phyloP scores from a whole-genome alignment of 2,113 vertebrate genomes.

The Cheirogaleus medius region DNA sequence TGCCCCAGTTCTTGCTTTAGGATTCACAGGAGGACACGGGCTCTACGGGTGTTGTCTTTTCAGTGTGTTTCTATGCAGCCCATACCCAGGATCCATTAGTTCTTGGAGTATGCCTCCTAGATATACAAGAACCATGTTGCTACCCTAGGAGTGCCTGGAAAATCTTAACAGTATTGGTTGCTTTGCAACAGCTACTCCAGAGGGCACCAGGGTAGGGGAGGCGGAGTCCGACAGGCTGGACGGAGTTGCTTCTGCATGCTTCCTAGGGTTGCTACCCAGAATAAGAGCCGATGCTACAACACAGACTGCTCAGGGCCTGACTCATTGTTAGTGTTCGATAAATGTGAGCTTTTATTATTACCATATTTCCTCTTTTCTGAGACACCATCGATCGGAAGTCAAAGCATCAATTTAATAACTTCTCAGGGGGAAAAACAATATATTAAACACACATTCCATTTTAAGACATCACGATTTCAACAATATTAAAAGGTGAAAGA shows the following conservation, averaged over 20 bases:
- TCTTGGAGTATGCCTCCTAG: not conserved
- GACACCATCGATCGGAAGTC: slow-evolving; percentile 67
- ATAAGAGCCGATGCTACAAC: not conserved
- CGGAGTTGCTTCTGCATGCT: fast-evolving
- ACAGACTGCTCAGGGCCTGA: not conserved
- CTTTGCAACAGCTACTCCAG: not conserved
- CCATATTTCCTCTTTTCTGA: slow-evolving; percentile 71
- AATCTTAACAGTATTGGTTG: not conserved
- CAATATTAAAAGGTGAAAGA: slow-evolving; percentile 69
- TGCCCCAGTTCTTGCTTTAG: not conserved
- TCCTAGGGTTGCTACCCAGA: not conserved
- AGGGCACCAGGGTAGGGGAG: not conserved
- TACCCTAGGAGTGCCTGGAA: not conserved
- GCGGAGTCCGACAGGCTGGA: fast-evolving
- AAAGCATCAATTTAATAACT: slow-evolving; percentile 71
- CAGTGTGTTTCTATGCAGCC: not conserved
- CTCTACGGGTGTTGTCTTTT: not conserved
- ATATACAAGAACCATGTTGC: not conserved
- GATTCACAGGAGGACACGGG: not conserved
- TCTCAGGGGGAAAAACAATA: slow-evolving; percentile 70
- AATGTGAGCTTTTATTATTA: slow-evolving; percentile 71
- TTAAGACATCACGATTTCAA: slow-evolving; percentile 64
- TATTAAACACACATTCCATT: slow-evolving; percentile 69
- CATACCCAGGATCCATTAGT: not conserved
- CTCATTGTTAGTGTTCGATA: slow-evolving; percentile 57